These are phyloP conservation scores for Galaxea fascicularis DNA, from an alignment of 92 coral and sea anemone genomes.

Conservation along the genomic window DNA sequence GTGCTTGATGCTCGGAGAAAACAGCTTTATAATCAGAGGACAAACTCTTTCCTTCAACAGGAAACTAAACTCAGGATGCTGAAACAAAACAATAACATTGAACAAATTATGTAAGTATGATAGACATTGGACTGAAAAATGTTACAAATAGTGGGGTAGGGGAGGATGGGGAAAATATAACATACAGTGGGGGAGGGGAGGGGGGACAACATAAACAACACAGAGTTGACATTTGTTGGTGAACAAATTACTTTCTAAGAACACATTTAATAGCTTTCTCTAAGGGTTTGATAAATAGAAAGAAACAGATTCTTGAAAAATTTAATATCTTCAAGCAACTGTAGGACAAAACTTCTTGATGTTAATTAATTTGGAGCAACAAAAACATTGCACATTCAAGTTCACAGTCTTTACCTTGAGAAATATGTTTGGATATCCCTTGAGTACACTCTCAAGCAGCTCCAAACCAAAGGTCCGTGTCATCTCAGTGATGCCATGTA, in stretches of 20 bases:
- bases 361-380: too few relatives aligned
- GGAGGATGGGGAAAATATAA: not conserved
- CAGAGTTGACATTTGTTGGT: too few relatives aligned
- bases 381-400: too few relatives aligned
- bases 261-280: too few relatives aligned
- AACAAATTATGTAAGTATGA: not conserved
- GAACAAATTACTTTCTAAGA: too few relatives aligned
- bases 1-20: constrained; percentile 96
- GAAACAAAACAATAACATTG: not conserved
- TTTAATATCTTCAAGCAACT: too few relatives aligned
- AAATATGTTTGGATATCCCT: constrained; percentile 93
- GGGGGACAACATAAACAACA: too few relatives aligned
- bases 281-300: too few relatives aligned
- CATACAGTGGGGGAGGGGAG: too few relatives aligned
- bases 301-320: too few relatives aligned
- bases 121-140: not conserved
- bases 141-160: not conserved
- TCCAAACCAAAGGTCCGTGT: constrained; percentile 97
- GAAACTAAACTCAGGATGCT: constrained; percentile 99
- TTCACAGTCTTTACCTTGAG: constrained; percentile 87
- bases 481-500: constrained; percentile 93
- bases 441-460: constrained; percentile 87
- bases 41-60: constrained; percentile 96
- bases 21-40: constrained; percentile 93
- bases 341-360: too few relatives aligned